A percentile compares a stretch with the other conserved stretches of the same genome.
These are phyloP conservation scores for Agrochola lota DNA, from an alignment of 2,888 invertebrate genomes.

Conservation along the genomic window DNA sequence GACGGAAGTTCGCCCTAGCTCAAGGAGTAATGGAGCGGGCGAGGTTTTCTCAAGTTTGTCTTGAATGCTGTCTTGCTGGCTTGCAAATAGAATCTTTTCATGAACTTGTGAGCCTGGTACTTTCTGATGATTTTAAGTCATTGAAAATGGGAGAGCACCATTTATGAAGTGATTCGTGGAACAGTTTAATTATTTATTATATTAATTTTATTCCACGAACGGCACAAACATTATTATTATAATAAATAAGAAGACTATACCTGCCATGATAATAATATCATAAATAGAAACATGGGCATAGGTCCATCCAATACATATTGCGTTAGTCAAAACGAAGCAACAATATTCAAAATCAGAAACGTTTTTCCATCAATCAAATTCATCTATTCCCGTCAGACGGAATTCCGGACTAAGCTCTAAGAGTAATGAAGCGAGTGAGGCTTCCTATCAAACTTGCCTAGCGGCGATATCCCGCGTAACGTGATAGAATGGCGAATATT, in stretches of 20 bases:
- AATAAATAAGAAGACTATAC: neutral
- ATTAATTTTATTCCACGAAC: neutral
- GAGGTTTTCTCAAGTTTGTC: conserved; percentile 32
- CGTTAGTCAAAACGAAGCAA: neutral
- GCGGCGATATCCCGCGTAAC: conserved; percentile 12
- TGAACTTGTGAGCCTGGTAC: conserved; percentile 27
- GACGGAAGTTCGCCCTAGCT: conserved; percentile 29
- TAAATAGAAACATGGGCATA: neutral
- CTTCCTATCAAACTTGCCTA: conserved; percentile 31
- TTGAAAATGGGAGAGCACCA: neutral
- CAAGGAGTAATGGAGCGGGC: conserved; percentile 38
- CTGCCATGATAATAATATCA: neutral
- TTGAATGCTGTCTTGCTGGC: neutral
- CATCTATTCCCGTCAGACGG: conserved; percentile 17
- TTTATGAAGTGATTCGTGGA: neutral
- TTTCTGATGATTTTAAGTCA: neutral
- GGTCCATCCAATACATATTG: neutral
- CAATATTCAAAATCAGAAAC: neutral
- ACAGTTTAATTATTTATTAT: too few species aligned
- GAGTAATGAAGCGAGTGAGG: conserved; percentile 7
- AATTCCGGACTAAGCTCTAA: neutral
- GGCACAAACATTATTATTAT: neutral
- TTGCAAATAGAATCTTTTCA: conserved; percentile 8
- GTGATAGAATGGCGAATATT: conserved; percentile 14
- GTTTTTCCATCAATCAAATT: conserved; percentile 11